Percentiles rank a stretch among this genome's conserved stretches.
Evolutionary conservation across 1,140 invertebrate species (phyloP).

Genomic region (Atopsyche davidsoni): DNA sequence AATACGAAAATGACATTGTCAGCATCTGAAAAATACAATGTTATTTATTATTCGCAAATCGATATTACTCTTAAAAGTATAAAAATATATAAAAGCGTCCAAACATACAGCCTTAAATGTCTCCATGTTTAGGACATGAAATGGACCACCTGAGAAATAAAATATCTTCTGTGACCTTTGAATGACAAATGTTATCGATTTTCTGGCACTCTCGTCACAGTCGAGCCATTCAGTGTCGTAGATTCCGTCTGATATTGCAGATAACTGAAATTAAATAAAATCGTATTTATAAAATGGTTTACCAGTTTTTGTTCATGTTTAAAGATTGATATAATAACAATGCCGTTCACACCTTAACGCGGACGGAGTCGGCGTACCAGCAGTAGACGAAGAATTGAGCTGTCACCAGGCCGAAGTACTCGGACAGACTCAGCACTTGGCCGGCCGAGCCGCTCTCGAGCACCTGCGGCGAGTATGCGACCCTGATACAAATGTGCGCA

Average conservation of each 20-base stretch:
- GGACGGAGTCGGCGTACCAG: neutral
- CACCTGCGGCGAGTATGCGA: conserved; percentile 1
- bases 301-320: no score
- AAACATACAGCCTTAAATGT: conserved; percentile 5
- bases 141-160: neutral
- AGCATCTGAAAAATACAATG: conserved; percentile 4
- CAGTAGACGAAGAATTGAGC: conserved; percentile 4
- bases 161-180: neutral
- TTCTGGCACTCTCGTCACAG: neutral
- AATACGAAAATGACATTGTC: conserved; percentile 4
- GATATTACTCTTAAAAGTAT: neutral
- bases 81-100: neutral
- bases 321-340: neutral
- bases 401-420: conserved; percentile 2
- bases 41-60: neutral
- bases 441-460: neutral
- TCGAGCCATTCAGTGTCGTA: neutral
- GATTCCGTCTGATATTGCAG: neutral
- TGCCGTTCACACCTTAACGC: neutral
- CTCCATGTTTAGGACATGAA: conserved; percentile 1
- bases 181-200: neutral
- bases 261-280: neutral
- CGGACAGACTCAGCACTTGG: conserved; percentile 1
- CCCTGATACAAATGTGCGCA: conserved; percentile 15
- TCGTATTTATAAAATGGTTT: neutral